phyloP scores from a whole-genome alignment of 2,113 vertebrate species.

The Seriola aureovittata region DNA sequence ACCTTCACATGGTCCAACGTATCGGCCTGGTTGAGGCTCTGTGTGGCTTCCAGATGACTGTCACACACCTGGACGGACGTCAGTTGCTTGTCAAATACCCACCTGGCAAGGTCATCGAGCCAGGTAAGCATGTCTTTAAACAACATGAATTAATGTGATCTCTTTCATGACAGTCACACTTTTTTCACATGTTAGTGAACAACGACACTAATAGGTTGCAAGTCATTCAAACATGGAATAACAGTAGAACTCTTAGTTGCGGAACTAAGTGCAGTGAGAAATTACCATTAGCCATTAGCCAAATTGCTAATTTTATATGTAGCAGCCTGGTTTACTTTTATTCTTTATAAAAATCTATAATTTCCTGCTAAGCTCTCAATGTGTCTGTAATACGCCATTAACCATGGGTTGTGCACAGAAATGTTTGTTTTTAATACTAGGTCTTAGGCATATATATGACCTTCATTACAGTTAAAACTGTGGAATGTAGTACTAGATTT shows the following conservation, averaged over 20 bases:
- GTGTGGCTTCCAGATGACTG: constrained; percentile 97
- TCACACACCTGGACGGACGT: constrained; percentile 94
- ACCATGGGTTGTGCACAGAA: neutral
- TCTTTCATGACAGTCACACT: neutral
- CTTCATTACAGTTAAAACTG: neutral
- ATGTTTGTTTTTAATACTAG: too few species aligned
- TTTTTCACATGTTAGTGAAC: neutral
- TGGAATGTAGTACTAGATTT: neutral
- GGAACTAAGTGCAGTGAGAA: neutral
- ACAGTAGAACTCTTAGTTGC: neutral
- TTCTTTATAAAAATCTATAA: neutral
- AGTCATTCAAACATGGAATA: neutral
- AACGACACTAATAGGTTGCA: neutral
- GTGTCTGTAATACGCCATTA: neutral
- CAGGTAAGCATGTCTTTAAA: constrained; percentile 84
- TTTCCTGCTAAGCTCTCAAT: neutral
- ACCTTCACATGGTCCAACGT: constrained; percentile 96
- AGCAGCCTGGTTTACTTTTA: neutral
- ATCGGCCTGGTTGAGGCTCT: constrained; percentile 98
- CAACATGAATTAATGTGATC: neutral
- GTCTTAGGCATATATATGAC: too few species aligned
- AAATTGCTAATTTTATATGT: too few species aligned
- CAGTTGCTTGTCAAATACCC: constrained; percentile 98
- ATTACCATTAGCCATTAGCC: neutral
- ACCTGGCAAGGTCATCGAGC: constrained; percentile 97